Percentiles rank a stretch among this genome's conserved stretches.
Evolutionary conservation across 2,797 vertebrate species (phyloP).

Genomic region (Cyprinella venusta): DNA sequence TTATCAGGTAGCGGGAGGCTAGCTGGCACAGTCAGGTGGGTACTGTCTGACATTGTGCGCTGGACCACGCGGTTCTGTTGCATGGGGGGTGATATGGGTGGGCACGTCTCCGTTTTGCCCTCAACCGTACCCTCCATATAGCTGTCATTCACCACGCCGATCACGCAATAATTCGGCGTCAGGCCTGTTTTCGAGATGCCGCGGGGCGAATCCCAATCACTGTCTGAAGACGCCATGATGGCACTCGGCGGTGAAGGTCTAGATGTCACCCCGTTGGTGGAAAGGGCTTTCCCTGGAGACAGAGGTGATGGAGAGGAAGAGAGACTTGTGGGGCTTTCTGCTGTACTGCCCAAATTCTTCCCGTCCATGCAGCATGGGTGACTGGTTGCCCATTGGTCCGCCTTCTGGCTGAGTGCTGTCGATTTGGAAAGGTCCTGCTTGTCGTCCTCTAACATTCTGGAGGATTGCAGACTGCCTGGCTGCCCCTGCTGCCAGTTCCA

Average conservation of each 20-base stretch:
- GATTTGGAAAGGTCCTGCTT: constrained; percentile 78
- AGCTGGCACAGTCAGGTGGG: constrained; percentile 88
- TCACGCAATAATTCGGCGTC: constrained; percentile 55
- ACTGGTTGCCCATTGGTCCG: constrained; percentile 72
- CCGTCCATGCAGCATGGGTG: constrained; percentile 63
- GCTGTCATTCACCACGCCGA: constrained; percentile 58
- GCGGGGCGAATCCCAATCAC: constrained; percentile 61
- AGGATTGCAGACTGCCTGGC: constrained; percentile 62
- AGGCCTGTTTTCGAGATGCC: constrained; percentile 50
- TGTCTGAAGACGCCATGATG: constrained; percentile 1
- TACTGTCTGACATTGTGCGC: constrained; percentile 91
- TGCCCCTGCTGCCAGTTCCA: constrained; percentile 85
- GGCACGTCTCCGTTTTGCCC: constrained; percentile 44
- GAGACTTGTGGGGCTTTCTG: constrained; percentile 75
- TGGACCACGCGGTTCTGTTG: constrained; percentile 84
- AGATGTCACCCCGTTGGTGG: constrained; percentile 24
- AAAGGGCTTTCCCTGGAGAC: constrained; percentile 63
- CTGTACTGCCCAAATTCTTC: constrained; percentile 69
- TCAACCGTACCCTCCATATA: constrained; percentile 56
- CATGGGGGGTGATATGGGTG: constrained; percentile 57
- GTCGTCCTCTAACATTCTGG: constrained; percentile 80
- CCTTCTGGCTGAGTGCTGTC: constrained; percentile 62
- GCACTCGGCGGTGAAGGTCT: constrained; percentile 18
- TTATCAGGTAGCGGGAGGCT: constrained; percentile 81
- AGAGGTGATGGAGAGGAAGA: constrained; percentile 68